Evolutionary conservation across 2,888 invertebrate genomes (phyloP), one percentile per base, ranked within the genome.

Genomic region (Drosophila peninsularis): DNA sequence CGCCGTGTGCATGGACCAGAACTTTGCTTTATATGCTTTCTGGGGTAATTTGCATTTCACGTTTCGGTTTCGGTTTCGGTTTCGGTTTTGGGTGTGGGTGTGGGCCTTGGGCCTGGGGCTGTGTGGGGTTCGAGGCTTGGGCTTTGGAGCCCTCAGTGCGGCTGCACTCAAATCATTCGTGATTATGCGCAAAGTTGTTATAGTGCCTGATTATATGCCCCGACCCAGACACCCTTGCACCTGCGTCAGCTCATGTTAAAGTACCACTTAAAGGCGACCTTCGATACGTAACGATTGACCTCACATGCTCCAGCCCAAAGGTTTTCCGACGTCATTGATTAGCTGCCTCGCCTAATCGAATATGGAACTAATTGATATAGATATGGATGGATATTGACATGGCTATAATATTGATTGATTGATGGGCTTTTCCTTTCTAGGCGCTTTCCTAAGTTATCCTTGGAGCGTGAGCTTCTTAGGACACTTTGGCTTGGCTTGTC

Each of bases 111-210:
- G 5, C 7, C 3, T 14, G 21, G 24, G 32, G 44, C n/a, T n/a
- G n/a, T n/a, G n/a, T n/a, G n/a, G n/a, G n/a, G n/a, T n/a, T n/a
- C n/a, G n/a, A n/a, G n/a, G n/a, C 19, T 34, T 57, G 36, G 49
- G 34, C 7, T 14, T 5, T 30, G 32, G 19, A 41, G 60, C 52
- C 56, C 54, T 54, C 34, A 17, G 54, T 77, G 78, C 71, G 76
- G 64, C 75, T 75, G 71, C 78, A 73, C 71, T 74, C 73, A 72
- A 82, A 76, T 76, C 77, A 80, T 80, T 80, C 83, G 78, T 85
- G 89, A 82, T 85, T 83, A 88, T 88, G 83, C 71, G 75, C 63
- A 74, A 86, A 83, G 69, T 77, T 69, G 61, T 81, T 83, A 79
- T 75, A 78, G 66, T 68, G 71, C 56, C 74, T 69, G 80, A 78